Base-by-base conservation (phyloP, 1,140 invertebrate genomes). In the Holotrichia oblita region DNA sequence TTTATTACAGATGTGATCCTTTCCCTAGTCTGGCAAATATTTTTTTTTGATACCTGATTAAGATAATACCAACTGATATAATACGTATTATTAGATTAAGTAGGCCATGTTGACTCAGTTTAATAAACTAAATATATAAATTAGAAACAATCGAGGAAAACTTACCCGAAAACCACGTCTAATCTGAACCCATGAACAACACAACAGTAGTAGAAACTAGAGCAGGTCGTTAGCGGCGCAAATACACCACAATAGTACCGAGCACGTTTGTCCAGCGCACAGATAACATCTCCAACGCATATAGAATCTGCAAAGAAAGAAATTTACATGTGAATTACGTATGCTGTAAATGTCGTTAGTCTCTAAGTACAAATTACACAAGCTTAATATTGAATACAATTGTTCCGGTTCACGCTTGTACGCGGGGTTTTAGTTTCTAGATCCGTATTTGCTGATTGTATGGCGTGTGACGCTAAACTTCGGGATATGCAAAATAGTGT, bases 271-370 rank as follows among this genome's bases (percentile, higher is more conserved):
- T 69, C 61, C 48, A 14, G 22, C 61, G 61, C 9, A 69, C 22
- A 69, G 61, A 69, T 69, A 69, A 69, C 61, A 69, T 69, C 61
- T 69, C 22, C 27, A 22, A 8, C 24, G 27, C 61, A 14, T 17
- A 27, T 69, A 69, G 22, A 20, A 69, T 22, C 61, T 69, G 61
- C 61, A 69, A 69, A 69, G 61, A 69, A 69, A 69, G 61, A 69
- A 69, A 69, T 69, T 69, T 69, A 20, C 61, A 69, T 69, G 27
- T 22, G 61, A 69, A 69, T 69, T 34, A 20, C 22, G 61, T 22
- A 34, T 34, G 27, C 61, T 48, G 59, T 17, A 9, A 22, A 55
- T 6, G 48, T 55, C 61, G 61, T 34, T 34, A 34, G 27, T 69
- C 61, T 69, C 48, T 17, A 17, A 7, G 12, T 27, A 69, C 61